These are phyloP conservation scores for human (Homo sapiens) DNA, from an alignment of 2,113 vertebrate genomes.

Conservation along the genomic window DNA sequence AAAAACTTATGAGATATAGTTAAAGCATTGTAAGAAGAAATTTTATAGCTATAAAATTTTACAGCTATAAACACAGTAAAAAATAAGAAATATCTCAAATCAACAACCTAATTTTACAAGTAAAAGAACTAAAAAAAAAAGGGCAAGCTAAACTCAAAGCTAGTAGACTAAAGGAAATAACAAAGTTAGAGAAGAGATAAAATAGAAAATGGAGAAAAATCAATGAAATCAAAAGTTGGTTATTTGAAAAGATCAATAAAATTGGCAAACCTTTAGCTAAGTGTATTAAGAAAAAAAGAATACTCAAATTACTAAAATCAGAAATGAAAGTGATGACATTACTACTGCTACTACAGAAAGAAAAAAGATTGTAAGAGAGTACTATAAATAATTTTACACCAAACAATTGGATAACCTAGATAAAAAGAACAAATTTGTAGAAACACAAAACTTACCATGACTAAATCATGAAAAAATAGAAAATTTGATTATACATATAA, in stretches of 20 bases:
- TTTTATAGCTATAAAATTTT: no score
- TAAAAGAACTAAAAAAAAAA: neutral
- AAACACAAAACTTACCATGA: neutral
- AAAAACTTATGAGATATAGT: no score
- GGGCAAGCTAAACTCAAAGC: neutral
- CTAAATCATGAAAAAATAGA: neutral
- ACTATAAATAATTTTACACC: neutral
- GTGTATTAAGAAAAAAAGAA: neutral
- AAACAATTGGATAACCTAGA: neutral
- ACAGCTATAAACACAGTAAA: neutral
- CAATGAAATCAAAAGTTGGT: neutral
- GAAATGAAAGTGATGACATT: neutral
- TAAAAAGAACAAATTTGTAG: neutral
- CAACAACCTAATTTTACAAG: neutral
- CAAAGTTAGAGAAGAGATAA: neutral
- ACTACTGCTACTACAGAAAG: neutral
- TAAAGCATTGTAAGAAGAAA: no score
- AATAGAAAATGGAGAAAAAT: neutral
- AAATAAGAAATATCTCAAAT: neutral
- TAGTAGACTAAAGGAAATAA: neutral
- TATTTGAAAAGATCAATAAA: neutral
- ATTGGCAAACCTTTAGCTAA: neutral
- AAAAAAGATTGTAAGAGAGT: neutral
- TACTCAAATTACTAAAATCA: neutral
- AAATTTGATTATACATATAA: neutral